Evolutionary conservation across 2,113 vertebrate species (phyloP).

Genomic region (Xiphophorus couchianus): DNA sequence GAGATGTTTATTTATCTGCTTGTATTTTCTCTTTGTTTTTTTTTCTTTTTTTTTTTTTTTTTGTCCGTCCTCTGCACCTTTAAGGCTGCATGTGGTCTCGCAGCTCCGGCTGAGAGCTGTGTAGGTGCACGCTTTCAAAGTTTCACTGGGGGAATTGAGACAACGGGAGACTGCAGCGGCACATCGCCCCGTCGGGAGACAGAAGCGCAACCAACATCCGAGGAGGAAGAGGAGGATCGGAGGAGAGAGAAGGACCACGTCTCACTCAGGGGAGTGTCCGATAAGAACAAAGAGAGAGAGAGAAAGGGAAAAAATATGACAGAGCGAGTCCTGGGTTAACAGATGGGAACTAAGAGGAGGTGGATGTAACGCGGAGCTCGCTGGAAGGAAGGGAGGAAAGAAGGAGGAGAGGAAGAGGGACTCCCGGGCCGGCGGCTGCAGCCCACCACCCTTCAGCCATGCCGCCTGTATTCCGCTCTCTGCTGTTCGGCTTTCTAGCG

Average conservation of each 20-base stretch:
- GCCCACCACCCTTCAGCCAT: constrained; percentile 72
- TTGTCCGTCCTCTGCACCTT: constrained; percentile 58
- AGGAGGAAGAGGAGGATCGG: background rate
- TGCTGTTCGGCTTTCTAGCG: constrained; percentile 87
- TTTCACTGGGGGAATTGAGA: constrained; percentile 70
- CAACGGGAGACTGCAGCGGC: constrained; percentile 35
- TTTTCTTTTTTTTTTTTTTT: background rate
- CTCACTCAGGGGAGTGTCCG: constrained; percentile 41
- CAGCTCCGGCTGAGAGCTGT: constrained; percentile 34
- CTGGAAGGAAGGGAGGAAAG: no score
- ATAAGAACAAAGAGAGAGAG: constrained; percentile 58
- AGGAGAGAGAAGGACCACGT: constrained; percentile 2
- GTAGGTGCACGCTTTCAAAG: constrained; percentile 71
- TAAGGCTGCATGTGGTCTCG: constrained; percentile 61
- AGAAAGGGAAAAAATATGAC: constrained; percentile 9
- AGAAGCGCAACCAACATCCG: constrained; percentile 11
- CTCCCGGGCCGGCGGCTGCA: background rate
- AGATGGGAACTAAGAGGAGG: constrained; percentile 42
- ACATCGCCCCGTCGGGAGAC: constrained; percentile 26
- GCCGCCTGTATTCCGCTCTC: constrained; percentile 85
- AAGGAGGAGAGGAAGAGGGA: background rate
- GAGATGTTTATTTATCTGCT: background rate
- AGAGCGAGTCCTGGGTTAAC: constrained; percentile 27
- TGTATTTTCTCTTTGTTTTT: background rate
- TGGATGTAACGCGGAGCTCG: constrained; percentile 12